Conservation (phyloP, 2,113 vertebrate genomes). For the Bettongia penicillata region DNA sequence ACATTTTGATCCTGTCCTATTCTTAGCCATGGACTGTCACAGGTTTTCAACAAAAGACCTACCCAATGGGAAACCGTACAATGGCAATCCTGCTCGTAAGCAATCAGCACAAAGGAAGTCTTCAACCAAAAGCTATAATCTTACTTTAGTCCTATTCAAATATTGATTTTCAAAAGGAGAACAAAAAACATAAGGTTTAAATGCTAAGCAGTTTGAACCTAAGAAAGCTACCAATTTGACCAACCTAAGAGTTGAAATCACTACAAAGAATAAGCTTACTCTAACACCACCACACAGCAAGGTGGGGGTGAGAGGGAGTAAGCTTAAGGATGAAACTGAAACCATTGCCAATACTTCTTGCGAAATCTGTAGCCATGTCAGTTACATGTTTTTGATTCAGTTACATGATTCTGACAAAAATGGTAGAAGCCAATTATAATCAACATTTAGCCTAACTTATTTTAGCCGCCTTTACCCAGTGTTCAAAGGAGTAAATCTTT, state of each 20-base stretch:
- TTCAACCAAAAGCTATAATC: neutral
- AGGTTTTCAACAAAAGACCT: neutral
- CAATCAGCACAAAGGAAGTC: neutral
- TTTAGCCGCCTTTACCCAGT: neutral
- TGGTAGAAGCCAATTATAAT: neutral
- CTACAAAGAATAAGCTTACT: conserved; percentile 19
- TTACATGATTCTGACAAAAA: neutral
- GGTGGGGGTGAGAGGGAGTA: neutral
- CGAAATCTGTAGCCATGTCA: neutral
- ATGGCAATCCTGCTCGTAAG: neutral
- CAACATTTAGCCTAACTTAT: too few relatives aligned
- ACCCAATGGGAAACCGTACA: neutral
- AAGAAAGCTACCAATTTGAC: neutral
- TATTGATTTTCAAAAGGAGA: conserved; percentile 18
- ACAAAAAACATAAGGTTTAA: conserved; percentile 24
- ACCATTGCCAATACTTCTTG: neutral
- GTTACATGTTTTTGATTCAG: neutral
- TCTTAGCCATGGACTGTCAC: neutral
- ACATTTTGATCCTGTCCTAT: neutral
- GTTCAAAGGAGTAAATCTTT: neutral
- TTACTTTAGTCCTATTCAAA: neutral
- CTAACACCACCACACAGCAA: neutral
- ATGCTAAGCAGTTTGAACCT: neutral
- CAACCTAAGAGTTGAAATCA: neutral
- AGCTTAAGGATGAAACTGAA: neutral